Evolutionary conservation across 2,797 vertebrate species (phyloP).

Genomic region (Falco columbarius): DNA sequence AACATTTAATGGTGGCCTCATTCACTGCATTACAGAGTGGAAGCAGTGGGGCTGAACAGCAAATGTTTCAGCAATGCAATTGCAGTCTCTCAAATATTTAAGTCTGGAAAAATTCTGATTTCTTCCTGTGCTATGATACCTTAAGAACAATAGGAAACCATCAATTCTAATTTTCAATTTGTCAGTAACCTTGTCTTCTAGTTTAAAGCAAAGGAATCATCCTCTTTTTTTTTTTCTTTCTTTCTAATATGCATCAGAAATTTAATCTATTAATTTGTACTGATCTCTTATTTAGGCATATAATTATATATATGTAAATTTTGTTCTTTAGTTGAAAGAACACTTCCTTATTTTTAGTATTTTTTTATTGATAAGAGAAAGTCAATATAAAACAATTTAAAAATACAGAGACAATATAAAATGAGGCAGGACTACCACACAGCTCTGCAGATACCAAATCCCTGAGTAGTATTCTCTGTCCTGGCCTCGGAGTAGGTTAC

Average conservation of each 20-base stretch:
- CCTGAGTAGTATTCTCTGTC: not conserved
- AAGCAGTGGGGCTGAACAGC: not conserved
- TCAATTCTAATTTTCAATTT: not conserved
- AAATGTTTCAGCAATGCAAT: not conserved
- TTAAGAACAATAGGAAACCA: not conserved
- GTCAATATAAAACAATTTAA: not conserved
- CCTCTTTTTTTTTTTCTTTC: not conserved
- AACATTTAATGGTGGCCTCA: not conserved
- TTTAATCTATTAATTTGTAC: not conserved
- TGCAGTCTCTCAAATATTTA: not conserved
- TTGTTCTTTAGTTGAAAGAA: not conserved
- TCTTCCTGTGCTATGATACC: not conserved
- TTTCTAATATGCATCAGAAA: not conserved
- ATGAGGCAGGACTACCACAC: not conserved
- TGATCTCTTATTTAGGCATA: not conserved
- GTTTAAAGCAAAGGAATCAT: not conserved
- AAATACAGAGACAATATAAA: not conserved
- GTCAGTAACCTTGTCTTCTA: not conserved
- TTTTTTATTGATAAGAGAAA: not conserved
- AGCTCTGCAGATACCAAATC: not conserved
- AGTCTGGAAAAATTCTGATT: not conserved
- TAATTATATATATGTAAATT: not conserved
- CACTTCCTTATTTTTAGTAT: fast-evolving
- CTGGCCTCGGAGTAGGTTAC: constrained; percentile 31
- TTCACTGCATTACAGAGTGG: fast-evolving